Conservation (phyloP, 2,888 invertebrate species). For the Drosophila tripunctata region DNA sequence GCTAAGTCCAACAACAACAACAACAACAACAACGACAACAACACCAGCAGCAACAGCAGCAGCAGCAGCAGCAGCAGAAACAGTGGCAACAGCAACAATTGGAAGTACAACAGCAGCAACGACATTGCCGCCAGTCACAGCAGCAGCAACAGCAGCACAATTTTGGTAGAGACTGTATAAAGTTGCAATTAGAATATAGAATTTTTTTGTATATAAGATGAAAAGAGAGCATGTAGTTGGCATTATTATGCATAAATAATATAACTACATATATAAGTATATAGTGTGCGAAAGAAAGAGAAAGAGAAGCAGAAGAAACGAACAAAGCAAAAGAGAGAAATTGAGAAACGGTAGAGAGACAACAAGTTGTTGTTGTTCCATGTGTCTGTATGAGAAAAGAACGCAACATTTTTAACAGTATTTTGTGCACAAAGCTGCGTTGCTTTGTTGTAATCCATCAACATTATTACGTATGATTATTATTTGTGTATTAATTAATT, state of each 20-base stretch:
- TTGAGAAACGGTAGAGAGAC: background rate
- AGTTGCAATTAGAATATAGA: conserved; percentile 17
- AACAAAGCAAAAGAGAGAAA: conserved; percentile 10
- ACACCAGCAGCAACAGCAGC: conserved; percentile 11
- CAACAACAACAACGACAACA: conserved; percentile 7
- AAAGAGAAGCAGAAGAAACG: conserved; percentile 31
- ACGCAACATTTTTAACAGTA: conserved; percentile 48
- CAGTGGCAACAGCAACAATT: background rate
- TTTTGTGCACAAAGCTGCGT: conserved; percentile 69
- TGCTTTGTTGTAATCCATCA: conserved; percentile 45
- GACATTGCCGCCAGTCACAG: conserved; percentile 41
- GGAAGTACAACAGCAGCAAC: conserved; percentile 42
- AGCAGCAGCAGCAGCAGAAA: conserved; percentile 1
- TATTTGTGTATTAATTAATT: conserved; percentile 25
- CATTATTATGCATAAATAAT: conserved; percentile 54
- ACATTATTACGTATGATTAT: conserved; percentile 6
- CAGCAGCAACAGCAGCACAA: conserved; percentile 49
- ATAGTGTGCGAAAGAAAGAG: conserved; percentile 22
- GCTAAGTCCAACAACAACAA: conserved; percentile 27
- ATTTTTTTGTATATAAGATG: conserved; percentile 59
- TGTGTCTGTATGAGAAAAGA: conserved; percentile 22
- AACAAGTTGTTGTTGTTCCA: background rate
- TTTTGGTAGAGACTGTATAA: conserved; percentile 51
- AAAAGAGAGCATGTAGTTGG: conserved; percentile 32
- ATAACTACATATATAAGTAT: background rate